Evolutionary conservation across 2,888 invertebrate genomes (phyloP).

Genomic region (Cinara cedri): DNA sequence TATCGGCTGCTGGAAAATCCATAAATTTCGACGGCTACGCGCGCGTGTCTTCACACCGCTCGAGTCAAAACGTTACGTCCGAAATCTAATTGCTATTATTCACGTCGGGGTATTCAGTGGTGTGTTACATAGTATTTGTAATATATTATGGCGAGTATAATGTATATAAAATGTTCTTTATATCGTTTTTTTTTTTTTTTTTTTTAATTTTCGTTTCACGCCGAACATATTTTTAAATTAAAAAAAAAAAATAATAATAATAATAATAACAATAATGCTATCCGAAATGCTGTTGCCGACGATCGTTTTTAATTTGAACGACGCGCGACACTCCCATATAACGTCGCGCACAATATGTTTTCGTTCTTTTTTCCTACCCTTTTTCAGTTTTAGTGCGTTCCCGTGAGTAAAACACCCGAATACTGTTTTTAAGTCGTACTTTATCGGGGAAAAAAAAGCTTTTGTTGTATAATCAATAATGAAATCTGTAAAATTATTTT

Average conservation of each 20-base stretch:
- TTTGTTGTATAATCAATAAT: too few species aligned
- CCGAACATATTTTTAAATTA: too few species aligned
- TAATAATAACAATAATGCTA: not conserved
- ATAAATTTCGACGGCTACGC: constrained; percentile 26
- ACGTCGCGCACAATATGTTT: not conserved
- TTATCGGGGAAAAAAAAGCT: too few species aligned
- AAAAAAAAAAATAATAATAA: too few species aligned
- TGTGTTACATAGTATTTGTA: not conserved
- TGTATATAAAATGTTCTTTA: too few species aligned
- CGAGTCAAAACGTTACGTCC: constrained; percentile 16
- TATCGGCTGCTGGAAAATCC: constrained; percentile 26
- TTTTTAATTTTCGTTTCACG: too few species aligned
- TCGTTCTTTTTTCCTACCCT: not conserved
- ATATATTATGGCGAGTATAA: not conserved
- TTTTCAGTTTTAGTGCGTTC: too few species aligned
- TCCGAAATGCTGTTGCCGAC: not conserved
- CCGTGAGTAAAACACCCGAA: too few species aligned
- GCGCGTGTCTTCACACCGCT: not conserved
- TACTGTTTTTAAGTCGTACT: too few species aligned
- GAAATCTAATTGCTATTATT: constrained; percentile 19
- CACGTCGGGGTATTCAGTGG: not conserved
- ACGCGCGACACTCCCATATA: too few species aligned
- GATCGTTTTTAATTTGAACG: not conserved
- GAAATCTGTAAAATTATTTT: too few species aligned
- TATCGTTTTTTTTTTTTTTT: too few species aligned